A percentile compares a stretch with the other conserved stretches of the same genome.
phyloP scores from a whole-genome alignment of 2,888 invertebrate species.

The Xanthorhoe designata region DNA sequence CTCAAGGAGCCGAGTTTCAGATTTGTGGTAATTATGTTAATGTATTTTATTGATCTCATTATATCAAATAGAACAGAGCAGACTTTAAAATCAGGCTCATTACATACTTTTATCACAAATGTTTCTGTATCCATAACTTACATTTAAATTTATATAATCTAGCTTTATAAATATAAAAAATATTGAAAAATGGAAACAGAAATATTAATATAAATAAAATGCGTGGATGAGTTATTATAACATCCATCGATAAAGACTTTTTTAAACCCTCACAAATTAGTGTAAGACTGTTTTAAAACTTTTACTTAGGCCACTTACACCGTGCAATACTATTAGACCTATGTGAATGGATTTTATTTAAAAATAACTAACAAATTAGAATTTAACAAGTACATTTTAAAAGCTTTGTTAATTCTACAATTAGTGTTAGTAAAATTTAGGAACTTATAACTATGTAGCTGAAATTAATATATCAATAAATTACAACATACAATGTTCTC shows the following conservation, averaged over 20 bases:
- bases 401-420: conserved; percentile 65
- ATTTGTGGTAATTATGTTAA: conserved; percentile 54
- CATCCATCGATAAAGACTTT: conserved; percentile 45
- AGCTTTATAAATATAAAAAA: conserved; percentile 46
- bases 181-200: conserved; percentile 51
- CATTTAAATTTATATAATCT: conserved; percentile 19
- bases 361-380: conserved; percentile 27
- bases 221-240: conserved; percentile 55
- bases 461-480: conserved; percentile 76
- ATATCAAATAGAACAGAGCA: conserved; percentile 52
- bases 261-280: conserved; percentile 48
- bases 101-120: conserved; percentile 49
- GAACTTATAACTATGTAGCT: conserved; percentile 67
- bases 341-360: conserved; percentile 37
- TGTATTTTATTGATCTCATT: conserved; percentile 70
- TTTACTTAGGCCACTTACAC: conserved; percentile 46
- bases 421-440: conserved; percentile 49
- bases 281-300: conserved; percentile 58
- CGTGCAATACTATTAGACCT: conserved; percentile 42
- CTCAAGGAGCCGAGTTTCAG: conserved; percentile 66
- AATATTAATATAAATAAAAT: conserved; percentile 49
- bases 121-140: conserved; percentile 49
- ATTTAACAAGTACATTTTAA: conserved; percentile 53
- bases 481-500: conserved; percentile 69
- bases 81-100: conserved; percentile 45